Base-by-base conservation (phyloP, 2,113 vertebrate genomes). In the Etia nguti region DNA sequence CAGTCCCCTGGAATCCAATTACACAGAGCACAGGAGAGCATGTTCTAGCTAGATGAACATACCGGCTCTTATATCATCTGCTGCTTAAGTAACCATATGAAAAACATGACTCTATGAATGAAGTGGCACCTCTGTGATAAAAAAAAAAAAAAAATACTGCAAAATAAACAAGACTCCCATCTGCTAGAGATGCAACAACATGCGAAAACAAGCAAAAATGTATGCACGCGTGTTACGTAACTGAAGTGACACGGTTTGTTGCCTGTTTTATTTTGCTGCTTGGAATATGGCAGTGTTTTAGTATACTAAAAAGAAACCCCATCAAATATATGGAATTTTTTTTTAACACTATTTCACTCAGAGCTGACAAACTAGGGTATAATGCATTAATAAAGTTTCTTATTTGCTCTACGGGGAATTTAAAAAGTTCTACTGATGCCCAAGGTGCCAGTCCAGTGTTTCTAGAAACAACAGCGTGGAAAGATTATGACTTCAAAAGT, bases 1-100 rank as follows among this genome's bases (percentile, higher is more conserved):
- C 73, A 83, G 92, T 91, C 91, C 82, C 73, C 46, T 91, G 60
- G n/a, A 93, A 95, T 94, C 94, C 92, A 94, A 94, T 95, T 94
- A 95, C 57, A 87, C 59, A 87, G 70, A 83, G 79, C 88, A 93
- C 80, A 41, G 56, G 56, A 87, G 60, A 85, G 62, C 73, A 59
- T 4, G 36, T 57, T 83, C 77, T 29, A 56, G 50, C 34, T 84
- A 10, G 10, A 38, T 16, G n/a, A 56, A 60, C 85, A 86, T 80
- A 80, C 68, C 10, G 24, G 55, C 84, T 90, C 79, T 87, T 84
- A 56, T 62, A 75, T 85, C 70, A 83, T 83, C 77, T 31, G 9
- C 12, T 2, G 10, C 55, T 31, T 46, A 68, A 75, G 79, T 55
- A 8, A 26, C 13, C 79, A 43, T 4, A 77, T 31, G n/a, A 65